Conservation (phyloP, 1,140 invertebrate species). For the Muscidifurax raptorellus region DNA sequence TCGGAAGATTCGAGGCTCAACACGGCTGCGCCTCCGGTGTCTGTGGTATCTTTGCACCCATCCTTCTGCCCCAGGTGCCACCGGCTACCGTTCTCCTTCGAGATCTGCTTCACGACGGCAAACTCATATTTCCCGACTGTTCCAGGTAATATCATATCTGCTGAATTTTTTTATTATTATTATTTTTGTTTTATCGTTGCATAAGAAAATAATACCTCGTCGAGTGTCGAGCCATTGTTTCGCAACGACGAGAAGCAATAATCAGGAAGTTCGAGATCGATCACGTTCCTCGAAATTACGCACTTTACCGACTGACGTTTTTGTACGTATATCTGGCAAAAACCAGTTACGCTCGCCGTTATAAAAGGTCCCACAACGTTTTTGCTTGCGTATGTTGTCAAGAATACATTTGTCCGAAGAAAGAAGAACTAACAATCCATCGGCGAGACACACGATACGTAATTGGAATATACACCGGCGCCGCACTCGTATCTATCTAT, state of each 20-base stretch:
- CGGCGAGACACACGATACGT: background rate
- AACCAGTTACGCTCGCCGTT: background rate
- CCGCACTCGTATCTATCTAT: background rate
- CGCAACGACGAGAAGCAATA: background rate
- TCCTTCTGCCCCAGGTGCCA: constrained; percentile 67
- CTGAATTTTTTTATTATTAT: background rate
- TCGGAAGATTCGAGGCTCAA: constrained; percentile 71
- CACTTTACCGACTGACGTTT: background rate
- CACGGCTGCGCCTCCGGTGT: constrained; percentile 70
- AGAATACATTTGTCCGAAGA: background rate
- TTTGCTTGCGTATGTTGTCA: too few relatives aligned
- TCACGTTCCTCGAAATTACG: background rate
- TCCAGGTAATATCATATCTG: too few relatives aligned
- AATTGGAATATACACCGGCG: constrained; percentile 6
- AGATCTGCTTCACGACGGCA: constrained; percentile 51
- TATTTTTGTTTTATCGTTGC: background rate
- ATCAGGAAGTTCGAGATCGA: background rate
- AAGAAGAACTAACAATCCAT: constrained; percentile 33
- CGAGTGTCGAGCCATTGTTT: background rate
- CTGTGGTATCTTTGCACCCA: constrained; percentile 70
- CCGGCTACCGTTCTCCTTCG: constrained; percentile 65
- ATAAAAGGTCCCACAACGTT: too few relatives aligned
- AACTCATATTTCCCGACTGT: constrained; percentile 35
- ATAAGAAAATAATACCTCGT: too few relatives aligned
- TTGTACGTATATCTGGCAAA: too few relatives aligned